phyloP scores from a whole-genome alignment of 2,113 vertebrate genomes.

The Festucalex cinctus region DNA sequence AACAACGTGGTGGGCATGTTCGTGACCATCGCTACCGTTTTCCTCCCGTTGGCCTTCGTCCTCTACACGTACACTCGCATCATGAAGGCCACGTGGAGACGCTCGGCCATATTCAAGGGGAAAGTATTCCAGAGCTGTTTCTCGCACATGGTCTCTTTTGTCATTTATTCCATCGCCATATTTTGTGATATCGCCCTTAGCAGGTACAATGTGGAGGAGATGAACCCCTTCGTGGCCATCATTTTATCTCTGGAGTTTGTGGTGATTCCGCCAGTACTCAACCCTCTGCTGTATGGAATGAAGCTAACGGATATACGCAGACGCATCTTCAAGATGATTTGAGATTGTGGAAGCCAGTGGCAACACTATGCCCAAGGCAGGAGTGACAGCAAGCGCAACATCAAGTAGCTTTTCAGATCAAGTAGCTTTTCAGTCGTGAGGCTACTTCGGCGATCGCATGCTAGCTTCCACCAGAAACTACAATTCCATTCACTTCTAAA shows the following conservation, averaged over 20 bases:
- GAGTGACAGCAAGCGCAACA: too few relatives aligned
- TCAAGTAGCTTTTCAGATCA: too few relatives aligned
- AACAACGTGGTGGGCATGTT: conserved; percentile 31
- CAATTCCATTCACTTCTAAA: too few relatives aligned
- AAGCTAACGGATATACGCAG: conserved; percentile 43
- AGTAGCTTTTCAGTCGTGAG: too few relatives aligned
- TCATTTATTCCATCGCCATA: conserved; percentile 20
- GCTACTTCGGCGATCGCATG: too few relatives aligned
- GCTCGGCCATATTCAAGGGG: conserved; percentile 28
- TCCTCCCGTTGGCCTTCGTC: conserved; percentile 27
- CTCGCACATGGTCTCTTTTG: conserved; percentile 39
- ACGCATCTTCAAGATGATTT: conserved; percentile 13
- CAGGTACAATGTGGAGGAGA: conserved; percentile 14
- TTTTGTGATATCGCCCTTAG: conserved; percentile 39
- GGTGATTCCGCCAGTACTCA: conserved; percentile 38
- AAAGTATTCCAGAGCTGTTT: conserved; percentile 39
- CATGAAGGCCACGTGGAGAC: conserved; percentile 22
- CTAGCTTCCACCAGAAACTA: too few relatives aligned
- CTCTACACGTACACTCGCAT: conserved; percentile 40
- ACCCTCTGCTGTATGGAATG: conserved; percentile 38
- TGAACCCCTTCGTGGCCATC: conserved; percentile 24
- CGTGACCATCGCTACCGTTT: conserved; percentile 10
- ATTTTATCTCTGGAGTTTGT: conserved; percentile 46
- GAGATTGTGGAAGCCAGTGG: background rate
- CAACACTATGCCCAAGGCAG: too few relatives aligned